Evolutionary conservation across 2,888 invertebrate species (phyloP).

Genomic region (Gari tellinella): DNA sequence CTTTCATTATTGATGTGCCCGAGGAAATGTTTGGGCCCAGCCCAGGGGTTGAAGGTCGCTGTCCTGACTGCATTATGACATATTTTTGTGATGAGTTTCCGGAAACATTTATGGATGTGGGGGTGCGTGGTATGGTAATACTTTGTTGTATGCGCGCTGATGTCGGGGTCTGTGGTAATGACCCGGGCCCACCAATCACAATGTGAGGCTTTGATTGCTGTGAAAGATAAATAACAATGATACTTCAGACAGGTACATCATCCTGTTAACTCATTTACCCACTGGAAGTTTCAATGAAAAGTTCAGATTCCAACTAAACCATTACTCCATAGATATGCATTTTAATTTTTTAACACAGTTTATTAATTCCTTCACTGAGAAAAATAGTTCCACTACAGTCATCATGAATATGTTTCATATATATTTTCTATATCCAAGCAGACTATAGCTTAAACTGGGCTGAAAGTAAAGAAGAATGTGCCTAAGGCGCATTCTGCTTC

Average conservation of each 20-base stretch:
- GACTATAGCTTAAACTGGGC: too few species aligned
- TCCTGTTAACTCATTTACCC: not conserved
- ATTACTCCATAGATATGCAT: too few species aligned
- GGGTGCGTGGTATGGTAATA: conserved; percentile 56
- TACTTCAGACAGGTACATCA: not conserved
- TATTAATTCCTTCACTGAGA: too few species aligned
- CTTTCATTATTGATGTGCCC: conserved; percentile 70
- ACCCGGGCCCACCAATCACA: conserved; percentile 69
- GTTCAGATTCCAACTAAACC: too few species aligned
- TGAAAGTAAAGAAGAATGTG: too few species aligned
- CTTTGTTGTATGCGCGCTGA: conserved; percentile 52
- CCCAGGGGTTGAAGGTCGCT: conserved; percentile 58
- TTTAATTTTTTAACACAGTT: too few species aligned
- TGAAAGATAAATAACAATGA: not conserved
- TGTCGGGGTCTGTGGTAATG: conserved; percentile 55
- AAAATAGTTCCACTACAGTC: too few species aligned
- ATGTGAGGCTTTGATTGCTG: conserved; percentile 67
- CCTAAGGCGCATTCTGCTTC: too few species aligned
- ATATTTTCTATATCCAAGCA: too few species aligned
- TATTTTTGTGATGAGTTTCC: conserved; percentile 70
- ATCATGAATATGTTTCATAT: too few species aligned
- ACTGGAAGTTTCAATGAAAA: too few species aligned
- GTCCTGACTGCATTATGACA: conserved; percentile 78
- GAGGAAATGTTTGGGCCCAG: conserved; percentile 42
- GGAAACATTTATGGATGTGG: conserved; percentile 57